Evolutionary conservation across 2,113 vertebrate genomes (phyloP).

Genomic region (Lynx canadensis): DNA sequence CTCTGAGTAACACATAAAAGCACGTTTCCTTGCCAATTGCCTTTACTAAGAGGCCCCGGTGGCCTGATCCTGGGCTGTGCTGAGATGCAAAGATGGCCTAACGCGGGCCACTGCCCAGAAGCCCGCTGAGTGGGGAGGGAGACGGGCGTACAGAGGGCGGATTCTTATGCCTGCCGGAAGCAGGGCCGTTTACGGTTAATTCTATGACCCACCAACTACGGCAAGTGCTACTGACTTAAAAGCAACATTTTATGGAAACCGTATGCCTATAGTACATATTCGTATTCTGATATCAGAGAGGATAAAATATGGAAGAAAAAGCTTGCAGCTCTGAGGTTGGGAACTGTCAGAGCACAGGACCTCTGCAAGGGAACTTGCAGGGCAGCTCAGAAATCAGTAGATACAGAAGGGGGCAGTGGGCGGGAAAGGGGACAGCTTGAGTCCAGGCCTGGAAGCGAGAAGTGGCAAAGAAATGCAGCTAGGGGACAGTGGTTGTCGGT

Average conservation of each 20-base stretch:
- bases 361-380: fast-evolving
- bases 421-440: neutral
- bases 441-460: neutral
- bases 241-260: neutral
- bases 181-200: neutral
- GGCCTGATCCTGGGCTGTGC: too few species aligned
- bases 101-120: neutral
- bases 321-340: neutral
- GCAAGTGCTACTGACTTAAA: neutral
- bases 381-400: neutral
- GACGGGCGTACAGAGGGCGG: fast-evolving
- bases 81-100: neutral
- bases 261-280: neutral
- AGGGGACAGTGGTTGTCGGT: fast-evolving
- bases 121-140: fast-evolving
- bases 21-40: neutral
- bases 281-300: neutral
- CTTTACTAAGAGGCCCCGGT: too few species aligned
- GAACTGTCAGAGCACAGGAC: too few species aligned
- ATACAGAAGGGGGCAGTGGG: fast-evolving
- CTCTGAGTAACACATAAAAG: neutral
- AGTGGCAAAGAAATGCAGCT: neutral
- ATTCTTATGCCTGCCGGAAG: neutral
- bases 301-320: neutral
- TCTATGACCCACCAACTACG: neutral